A percentile compares a stretch with the other conserved stretches of the same genome.
Evolutionary conservation across 2,797 vertebrate species (phyloP).

Genomic region (Sciurus carolinensis): DNA sequence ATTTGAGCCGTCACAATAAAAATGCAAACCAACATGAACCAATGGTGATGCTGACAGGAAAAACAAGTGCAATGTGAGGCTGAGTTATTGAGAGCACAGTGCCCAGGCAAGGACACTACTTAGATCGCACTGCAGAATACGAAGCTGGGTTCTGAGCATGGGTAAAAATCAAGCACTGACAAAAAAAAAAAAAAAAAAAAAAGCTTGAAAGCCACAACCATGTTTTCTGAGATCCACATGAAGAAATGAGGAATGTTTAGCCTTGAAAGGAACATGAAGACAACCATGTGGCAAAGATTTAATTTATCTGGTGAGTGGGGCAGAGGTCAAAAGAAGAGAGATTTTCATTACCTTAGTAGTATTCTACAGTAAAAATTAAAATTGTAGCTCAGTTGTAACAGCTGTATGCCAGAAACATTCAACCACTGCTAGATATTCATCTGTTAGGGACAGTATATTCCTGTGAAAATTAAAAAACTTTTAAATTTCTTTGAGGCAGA

Average conservation of each 20-base stretch:
- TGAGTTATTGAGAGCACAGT: not conserved
- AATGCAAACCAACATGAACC: not conserved
- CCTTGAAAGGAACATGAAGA: not conserved
- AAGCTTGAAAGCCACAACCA: not conserved
- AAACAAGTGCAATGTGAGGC: not conserved
- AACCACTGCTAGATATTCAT: not conserved
- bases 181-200: not conserved
- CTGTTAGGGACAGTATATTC: not conserved
- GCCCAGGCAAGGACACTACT: not conserved
- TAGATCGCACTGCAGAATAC: not conserved
- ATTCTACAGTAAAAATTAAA: constrained; percentile 41
- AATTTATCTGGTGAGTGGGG: not conserved
- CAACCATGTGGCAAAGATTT: not conserved
- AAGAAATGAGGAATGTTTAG: constrained; percentile 27
- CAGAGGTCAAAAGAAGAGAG: not conserved
- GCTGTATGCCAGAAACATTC: constrained; percentile 23
- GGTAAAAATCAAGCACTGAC: not conserved
- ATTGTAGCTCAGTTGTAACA: constrained; percentile 35
- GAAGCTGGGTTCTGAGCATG: not conserved
- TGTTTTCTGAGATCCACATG: not conserved
- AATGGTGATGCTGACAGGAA: not conserved
- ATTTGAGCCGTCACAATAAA: constrained; percentile 17
- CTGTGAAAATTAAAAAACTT: not conserved
- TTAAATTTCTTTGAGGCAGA: not conserved
- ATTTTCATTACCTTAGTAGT: not conserved